phyloP scores from a whole-genome alignment of 2,113 vertebrate species.

The Hemicordylus capensis region DNA sequence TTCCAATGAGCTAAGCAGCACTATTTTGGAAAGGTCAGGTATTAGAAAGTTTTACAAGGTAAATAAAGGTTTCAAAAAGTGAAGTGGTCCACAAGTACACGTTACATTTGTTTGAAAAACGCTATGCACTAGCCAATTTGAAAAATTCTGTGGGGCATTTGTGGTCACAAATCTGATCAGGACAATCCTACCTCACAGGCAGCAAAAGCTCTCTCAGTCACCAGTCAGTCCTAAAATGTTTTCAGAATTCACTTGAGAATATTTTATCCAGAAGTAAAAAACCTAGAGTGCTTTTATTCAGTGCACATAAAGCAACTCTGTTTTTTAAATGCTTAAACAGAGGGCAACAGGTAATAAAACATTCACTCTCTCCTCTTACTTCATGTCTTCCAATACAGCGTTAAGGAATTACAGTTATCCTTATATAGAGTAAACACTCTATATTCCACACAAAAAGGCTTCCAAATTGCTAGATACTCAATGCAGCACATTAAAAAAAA shows the following conservation, averaged over 20 bases:
- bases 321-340: slow-evolving; percentile 49
- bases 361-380: slow-evolving; percentile 38
- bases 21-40: slow-evolving; percentile 51
- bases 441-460: slow-evolving; percentile 57
- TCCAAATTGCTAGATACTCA: slow-evolving; percentile 62
- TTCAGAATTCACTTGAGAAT: slow-evolving; percentile 52
- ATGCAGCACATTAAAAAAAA: slow-evolving; percentile 67
- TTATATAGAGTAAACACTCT: slow-evolving; percentile 59
- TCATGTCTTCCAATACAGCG: slow-evolving; percentile 68
- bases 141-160: slow-evolving; percentile 70
- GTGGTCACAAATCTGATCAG: slow-evolving; percentile 70
- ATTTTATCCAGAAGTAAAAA: slow-evolving; percentile 46
- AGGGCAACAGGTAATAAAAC: slow-evolving; percentile 58
- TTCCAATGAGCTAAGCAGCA: slow-evolving; percentile 63
- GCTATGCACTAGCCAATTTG: slow-evolving; percentile 53
- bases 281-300: slow-evolving; percentile 76
- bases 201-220: slow-evolving; percentile 64
- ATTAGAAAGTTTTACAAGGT: slow-evolving; percentile 62
- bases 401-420: slow-evolving; percentile 63
- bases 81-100: slow-evolving; percentile 1
- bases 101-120: background rate
- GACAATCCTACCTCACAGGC: slow-evolving; percentile 70
- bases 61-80: slow-evolving; percentile 7
- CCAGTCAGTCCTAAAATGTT: slow-evolving; percentile 50
- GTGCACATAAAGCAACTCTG: slow-evolving; percentile 74